phyloP scores from a whole-genome alignment of 2,888 invertebrate genomes.

The Coleophora flavipennella region DNA sequence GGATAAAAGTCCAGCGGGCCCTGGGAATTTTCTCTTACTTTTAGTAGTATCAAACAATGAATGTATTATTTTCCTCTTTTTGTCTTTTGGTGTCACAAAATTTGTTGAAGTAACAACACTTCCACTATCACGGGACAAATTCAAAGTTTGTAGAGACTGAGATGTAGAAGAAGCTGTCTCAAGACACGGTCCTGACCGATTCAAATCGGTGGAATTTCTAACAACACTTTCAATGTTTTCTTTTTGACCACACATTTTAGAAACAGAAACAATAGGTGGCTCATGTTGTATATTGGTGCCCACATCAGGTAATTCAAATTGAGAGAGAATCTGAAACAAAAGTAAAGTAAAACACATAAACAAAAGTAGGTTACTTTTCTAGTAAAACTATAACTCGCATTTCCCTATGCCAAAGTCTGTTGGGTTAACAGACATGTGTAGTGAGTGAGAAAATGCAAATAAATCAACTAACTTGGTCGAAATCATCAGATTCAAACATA shows the following conservation, averaged over 20 bases:
- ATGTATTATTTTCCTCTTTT: constrained; percentile 53
- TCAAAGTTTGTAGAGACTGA: too few species aligned
- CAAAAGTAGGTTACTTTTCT: too few species aligned
- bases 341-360: too few species aligned
- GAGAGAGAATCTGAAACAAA: constrained; percentile 47
- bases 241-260: too few species aligned
- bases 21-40: constrained; percentile 60
- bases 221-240: background rate
- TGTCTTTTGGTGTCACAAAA: constrained; percentile 35
- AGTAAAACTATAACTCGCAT: too few species aligned
- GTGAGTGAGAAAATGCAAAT: background rate
- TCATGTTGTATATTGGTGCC: background rate
- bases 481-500: constrained; percentile 66
- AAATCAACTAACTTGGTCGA: constrained; percentile 41
- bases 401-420: too few species aligned
- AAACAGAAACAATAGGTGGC: too few species aligned
- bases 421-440: too few species aligned
- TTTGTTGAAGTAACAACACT: background rate
- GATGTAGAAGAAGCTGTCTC: too few species aligned
- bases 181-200: background rate
- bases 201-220: background rate
- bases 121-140: too few species aligned
- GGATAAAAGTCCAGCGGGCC: constrained; percentile 57
- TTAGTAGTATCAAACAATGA: constrained; percentile 53
- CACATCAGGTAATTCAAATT: constrained; percentile 48